Evolutionary conservation across 2,888 invertebrate species (phyloP), one percentile per base, ranked within the genome.

Genomic region (Sphaerophoria taeniata): DNA sequence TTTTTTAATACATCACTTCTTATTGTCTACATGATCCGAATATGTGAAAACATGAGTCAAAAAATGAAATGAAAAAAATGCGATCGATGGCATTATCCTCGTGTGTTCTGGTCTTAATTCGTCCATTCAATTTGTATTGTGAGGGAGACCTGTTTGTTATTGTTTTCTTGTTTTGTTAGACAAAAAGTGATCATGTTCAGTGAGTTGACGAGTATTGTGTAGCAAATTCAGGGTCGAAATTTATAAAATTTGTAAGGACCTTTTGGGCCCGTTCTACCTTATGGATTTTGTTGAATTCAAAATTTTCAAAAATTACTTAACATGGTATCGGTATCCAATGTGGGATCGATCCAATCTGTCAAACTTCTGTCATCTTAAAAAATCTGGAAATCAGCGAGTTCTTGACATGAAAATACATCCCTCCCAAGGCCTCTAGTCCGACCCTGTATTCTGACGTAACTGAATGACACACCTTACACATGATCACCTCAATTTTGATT

Each of bases 151-250:
- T 80, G 72, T 75, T 72, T 74, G 39, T 14, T 11, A 14, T 61
- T 67, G 43, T 73, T 77, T 61, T 61, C 9, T 58, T 36, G 6
- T 43, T 60, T 60, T 39, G 11, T 3, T 43, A 49, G 14, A 76
- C 84, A 80, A 80, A 80, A 80, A 72, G 51, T 84, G 80, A 72
- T 79, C 79, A 74, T 84, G 84, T 69, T 79, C 79, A 70, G 47
- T 75, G 45, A 72, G 14, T 55, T 65, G 65, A 24, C 36, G 24
- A 49, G 63, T 53, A 67, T 36, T 56, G 51, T 39, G 24, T 16
- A 58, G 3, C 4, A 58, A 2, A 36, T 56, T 3, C 60, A 60
- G 12, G 12, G 39, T 2, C 39, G 24, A 6, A 60, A 2, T 43
- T 43, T 3, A 5, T 43, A 11, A 11, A 43, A 43, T 6, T 43